These are phyloP conservation scores for Pseudomyrmex pallidus DNA, from an alignment of 1,140 invertebrate species.

Conservation along the genomic window DNA sequence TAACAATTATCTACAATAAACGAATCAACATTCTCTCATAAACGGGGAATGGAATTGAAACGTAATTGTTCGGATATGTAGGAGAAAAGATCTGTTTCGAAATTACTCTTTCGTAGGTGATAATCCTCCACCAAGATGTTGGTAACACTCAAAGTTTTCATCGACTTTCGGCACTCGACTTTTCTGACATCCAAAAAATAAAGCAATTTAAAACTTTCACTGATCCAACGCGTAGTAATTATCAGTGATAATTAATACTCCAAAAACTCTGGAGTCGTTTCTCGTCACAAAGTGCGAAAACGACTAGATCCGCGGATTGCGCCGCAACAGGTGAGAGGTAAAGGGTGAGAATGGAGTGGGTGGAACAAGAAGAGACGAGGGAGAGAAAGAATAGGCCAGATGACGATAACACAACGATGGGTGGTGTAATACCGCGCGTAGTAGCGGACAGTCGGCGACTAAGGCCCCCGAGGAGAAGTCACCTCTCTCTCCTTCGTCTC, in stretches of 20 bases:
- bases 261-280: background rate
- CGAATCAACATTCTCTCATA: slow-evolving; percentile 29
- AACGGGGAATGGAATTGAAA: background rate
- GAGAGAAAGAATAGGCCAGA: slow-evolving; percentile 30
- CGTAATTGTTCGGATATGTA: slow-evolving; percentile 8
- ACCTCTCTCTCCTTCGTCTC: slow-evolving; percentile 77
- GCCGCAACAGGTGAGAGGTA: slow-evolving; percentile 65
- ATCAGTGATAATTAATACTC: slow-evolving; percentile 8
- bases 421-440: slow-evolving; percentile 75
- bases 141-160: background rate
- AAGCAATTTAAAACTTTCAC: background rate
- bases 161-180: background rate
- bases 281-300: slow-evolving; percentile 45
- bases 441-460: slow-evolving; percentile 81
- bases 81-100: background rate
- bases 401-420: slow-evolving; percentile 58
- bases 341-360: background rate
- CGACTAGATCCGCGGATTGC: slow-evolving; percentile 51
- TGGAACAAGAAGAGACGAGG: slow-evolving; percentile 4
- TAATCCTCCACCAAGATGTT: background rate
- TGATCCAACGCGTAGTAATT: too few species aligned
- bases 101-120: slow-evolving; percentile 8
- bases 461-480: slow-evolving; percentile 78
- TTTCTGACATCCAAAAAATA: background rate
- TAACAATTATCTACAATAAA: background rate